Percentiles rank a stretch among this genome's conserved stretches.
These are phyloP conservation scores for Calliopsis andreniformis DNA, from an alignment of 1,140 invertebrate genomes.

Conservation along the genomic window DNA sequence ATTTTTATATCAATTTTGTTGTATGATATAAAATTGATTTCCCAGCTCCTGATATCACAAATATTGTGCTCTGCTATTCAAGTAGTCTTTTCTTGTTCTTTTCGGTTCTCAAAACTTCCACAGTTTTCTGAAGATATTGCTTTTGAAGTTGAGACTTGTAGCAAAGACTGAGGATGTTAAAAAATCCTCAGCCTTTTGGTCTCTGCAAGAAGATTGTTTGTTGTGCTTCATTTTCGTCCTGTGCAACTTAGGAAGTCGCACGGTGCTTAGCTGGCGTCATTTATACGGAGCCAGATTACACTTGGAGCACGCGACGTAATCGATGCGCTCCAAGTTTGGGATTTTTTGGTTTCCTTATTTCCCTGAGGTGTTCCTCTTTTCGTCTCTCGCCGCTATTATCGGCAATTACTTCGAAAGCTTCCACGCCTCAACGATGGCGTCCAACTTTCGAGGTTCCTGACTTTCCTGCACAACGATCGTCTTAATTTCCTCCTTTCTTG, in stretches of 20 bases:
- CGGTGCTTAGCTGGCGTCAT: neutral
- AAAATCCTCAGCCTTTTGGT: neutral
- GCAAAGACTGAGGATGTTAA: neutral
- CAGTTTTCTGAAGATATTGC: neutral
- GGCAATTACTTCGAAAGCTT: slow-evolving; percentile 15
- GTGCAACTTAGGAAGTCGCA: neutral
- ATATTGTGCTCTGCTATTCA: neutral
- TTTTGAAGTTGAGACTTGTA: neutral
- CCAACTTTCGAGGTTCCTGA: neutral
- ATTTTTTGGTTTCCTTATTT: neutral
- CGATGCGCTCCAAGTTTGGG: neutral
- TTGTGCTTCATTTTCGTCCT: neutral
- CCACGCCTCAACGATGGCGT: neutral
- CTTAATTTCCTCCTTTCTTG: slow-evolving; percentile 4
- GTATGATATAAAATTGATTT: too few relatives aligned
- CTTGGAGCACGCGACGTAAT: neutral
- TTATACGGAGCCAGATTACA: too few relatives aligned
- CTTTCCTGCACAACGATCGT: neutral
- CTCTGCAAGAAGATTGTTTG: neutral
- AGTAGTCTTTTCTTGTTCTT: neutral
- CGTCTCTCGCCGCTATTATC: neutral
- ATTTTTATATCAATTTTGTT: too few relatives aligned
- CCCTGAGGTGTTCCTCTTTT: neutral
- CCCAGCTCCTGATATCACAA: too few relatives aligned
- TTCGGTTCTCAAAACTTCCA: neutral